A percentile compares a stretch with the other conserved stretches of the same genome.
phyloP scores from a whole-genome alignment of 2,113 vertebrate genomes.

The Lathamus discolor region DNA sequence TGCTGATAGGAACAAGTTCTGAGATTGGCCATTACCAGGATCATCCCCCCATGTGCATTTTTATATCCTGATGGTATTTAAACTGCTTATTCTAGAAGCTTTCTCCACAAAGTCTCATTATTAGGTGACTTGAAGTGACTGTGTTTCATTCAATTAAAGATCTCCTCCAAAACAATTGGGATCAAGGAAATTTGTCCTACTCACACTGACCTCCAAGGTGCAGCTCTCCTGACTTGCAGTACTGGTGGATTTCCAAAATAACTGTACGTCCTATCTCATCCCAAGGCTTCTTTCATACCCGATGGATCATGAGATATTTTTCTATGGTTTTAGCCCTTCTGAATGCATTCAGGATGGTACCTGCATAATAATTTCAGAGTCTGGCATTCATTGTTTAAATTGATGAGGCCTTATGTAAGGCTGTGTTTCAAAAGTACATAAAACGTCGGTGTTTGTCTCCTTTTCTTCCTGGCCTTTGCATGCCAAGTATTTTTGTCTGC shows the following conservation, averaged over 20 bases:
- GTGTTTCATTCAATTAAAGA: background rate
- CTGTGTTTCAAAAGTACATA: constrained; percentile 21
- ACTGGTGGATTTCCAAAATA: background rate
- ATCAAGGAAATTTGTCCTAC: background rate
- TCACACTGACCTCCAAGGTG: background rate
- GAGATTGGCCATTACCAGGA: background rate
- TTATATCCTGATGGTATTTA: background rate
- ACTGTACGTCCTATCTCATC: background rate
- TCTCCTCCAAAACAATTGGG: background rate
- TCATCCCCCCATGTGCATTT: accelerated
- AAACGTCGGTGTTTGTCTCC: background rate
- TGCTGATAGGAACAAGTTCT: background rate
- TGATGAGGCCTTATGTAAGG: background rate
- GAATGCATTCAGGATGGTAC: background rate
- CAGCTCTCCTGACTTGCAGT: background rate
- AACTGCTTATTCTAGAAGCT: background rate
- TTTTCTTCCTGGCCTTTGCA: constrained; percentile 7
- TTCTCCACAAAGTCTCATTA: background rate
- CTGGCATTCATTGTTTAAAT: background rate
- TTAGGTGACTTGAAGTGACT: background rate
- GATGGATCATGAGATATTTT: background rate
- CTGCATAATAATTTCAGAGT: background rate
- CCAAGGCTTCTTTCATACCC: background rate
- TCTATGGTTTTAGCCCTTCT: background rate
- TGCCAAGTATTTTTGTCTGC: constrained; percentile 31